These are phyloP conservation scores for Steinernema scapterisci DNA, from an alignment of 2,888 invertebrate species.

Conservation along the genomic window DNA sequence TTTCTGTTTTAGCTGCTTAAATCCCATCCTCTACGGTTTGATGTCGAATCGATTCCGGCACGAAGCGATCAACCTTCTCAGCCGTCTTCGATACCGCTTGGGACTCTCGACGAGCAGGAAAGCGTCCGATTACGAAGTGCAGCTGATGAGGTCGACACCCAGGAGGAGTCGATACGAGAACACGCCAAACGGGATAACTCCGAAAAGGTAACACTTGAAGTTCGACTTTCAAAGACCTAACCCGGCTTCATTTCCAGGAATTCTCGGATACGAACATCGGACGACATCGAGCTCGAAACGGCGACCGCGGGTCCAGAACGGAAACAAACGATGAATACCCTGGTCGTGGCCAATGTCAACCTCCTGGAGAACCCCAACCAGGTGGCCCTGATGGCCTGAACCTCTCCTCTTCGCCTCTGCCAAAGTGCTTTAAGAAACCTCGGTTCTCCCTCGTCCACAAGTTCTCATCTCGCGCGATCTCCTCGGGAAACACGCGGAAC, in stretches of 20 bases:
- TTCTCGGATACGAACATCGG: not conserved
- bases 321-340: not conserved
- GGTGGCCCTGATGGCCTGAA: not conserved
- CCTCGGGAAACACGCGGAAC: not conserved
- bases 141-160: constrained; percentile 19
- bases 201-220: not conserved
- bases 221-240: not conserved
- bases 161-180: constrained; percentile 24
- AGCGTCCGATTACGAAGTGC: constrained; percentile 24
- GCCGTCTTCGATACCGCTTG: constrained; percentile 8
- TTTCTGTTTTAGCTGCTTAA: constrained; percentile 77
- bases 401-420: not conserved
- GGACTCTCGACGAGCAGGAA: constrained; percentile 8
- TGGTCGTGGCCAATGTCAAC: constrained; percentile 6
- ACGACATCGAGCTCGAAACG: constrained; percentile 3
- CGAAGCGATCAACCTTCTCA: constrained; percentile 24
- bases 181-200: not conserved
- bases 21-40: constrained; percentile 89
- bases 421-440: not conserved
- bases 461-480: not conserved
- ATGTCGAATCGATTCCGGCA: constrained; percentile 70
- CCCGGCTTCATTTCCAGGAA: not conserved
- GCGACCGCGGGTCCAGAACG: not conserved
- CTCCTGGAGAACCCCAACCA: constrained; percentile 5
- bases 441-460: not conserved